These are phyloP conservation scores for Ochropacha duplaris DNA, from an alignment of 2,888 invertebrate species.

Conservation along the genomic window DNA sequence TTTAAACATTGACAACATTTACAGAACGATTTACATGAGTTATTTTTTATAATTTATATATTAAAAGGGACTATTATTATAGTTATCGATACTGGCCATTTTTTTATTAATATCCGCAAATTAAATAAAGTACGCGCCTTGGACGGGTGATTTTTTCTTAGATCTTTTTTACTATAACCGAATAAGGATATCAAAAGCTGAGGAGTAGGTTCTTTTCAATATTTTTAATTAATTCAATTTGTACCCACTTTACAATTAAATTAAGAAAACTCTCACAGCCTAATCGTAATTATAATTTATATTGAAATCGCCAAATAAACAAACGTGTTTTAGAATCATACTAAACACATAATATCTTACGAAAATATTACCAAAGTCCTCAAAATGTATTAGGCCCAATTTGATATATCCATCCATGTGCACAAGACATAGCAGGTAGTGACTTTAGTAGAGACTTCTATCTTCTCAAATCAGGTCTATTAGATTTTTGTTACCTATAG, in stretches of 20 bases:
- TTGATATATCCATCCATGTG: not conserved
- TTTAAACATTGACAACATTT: slow-evolving; percentile 1
- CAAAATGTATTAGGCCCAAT: not conserved
- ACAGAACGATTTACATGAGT: not conserved
- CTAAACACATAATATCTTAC: not conserved
- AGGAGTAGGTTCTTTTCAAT: slow-evolving; percentile 23
- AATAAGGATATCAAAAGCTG: slow-evolving; percentile 43
- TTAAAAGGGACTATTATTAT: slow-evolving; percentile 18
- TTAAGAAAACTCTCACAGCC: slow-evolving; percentile 74
- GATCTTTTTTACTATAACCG: slow-evolving; percentile 37
- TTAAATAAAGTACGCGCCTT: slow-evolving; percentile 49
- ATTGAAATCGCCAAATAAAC: slow-evolving; percentile 39
- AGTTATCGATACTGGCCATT: slow-evolving; percentile 43
- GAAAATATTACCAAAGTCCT: not conserved
- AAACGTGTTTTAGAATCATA: slow-evolving; percentile 16
- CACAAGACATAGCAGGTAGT: too few relatives aligned
- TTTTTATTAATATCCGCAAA: slow-evolving; percentile 26
- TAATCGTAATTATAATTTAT: slow-evolving; percentile 67
- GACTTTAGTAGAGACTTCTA: too few relatives aligned
- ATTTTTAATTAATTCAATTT: slow-evolving; percentile 35
- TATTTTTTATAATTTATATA: slow-evolving; percentile 13
- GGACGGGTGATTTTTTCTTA: slow-evolving; percentile 57
- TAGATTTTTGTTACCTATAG: not conserved
- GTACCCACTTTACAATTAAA: slow-evolving; percentile 40
- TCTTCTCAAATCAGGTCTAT: not conserved